These are phyloP conservation scores for Hystrix brachyura DNA, from an alignment of 2,113 vertebrate species.

Conservation along the genomic window DNA sequence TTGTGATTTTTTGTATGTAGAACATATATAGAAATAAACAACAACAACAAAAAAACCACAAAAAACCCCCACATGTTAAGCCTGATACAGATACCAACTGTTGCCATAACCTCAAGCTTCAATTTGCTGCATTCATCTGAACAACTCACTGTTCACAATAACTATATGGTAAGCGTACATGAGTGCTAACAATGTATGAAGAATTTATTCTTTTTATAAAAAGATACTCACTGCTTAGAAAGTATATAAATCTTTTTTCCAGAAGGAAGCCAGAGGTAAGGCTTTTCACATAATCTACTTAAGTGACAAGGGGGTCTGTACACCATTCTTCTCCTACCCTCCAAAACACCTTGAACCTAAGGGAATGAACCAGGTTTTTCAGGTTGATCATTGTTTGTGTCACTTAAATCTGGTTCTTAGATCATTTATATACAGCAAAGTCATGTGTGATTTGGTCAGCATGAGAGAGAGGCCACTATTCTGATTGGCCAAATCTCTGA, in stretches of 20 bases:
- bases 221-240: not conserved
- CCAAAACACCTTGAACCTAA: not conserved
- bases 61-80: not conserved
- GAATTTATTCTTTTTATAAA: not conserved
- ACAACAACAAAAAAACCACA: not conserved
- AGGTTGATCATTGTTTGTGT: not conserved
- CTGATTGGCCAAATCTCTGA: not conserved
- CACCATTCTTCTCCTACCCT: not conserved
- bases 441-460: not conserved
- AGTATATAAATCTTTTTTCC: conserved; percentile 6
- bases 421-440: not conserved
- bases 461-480: conserved; percentile 12
- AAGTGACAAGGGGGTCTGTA: not conserved
- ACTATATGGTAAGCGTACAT: not conserved
- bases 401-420: conserved; percentile 10
- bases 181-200: not conserved
- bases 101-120: not conserved
- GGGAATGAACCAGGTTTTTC: not conserved
- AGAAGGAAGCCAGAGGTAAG: conserved; percentile 26
- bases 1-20: conserved; percentile 4
- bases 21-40: conserved; percentile 42
- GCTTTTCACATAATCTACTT: not conserved
- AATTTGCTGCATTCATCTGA: not conserved
- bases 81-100: conserved; percentile 33
- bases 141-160: not conserved